Evolutionary conservation across 1,140 invertebrate species (phyloP).

Genomic region (Marisa cornuarietis): DNA sequence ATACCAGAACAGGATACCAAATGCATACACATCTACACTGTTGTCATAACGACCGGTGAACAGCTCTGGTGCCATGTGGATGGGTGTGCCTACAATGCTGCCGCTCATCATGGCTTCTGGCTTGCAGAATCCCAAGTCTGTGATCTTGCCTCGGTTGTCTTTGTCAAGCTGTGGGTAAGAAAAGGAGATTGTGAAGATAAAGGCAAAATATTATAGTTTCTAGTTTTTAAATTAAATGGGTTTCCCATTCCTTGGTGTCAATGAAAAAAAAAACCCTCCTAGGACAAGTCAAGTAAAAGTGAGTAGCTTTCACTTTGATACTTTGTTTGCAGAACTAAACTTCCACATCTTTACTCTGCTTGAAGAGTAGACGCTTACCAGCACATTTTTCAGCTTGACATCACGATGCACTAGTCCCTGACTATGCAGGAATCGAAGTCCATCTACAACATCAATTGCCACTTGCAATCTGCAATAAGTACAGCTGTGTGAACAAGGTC

Average conservation of each 20-base stretch:
- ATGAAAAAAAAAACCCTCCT: too few relatives aligned
- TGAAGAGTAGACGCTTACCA: constrained; percentile 68
- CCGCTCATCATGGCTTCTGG: constrained; percentile 91
- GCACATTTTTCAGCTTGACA: constrained; percentile 90
- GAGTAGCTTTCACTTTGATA: too few relatives aligned
- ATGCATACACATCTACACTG: constrained; percentile 89
- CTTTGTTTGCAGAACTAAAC: too few relatives aligned
- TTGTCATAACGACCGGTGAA: constrained; percentile 81
- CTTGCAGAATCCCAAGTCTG: constrained; percentile 91
- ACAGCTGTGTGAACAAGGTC: too few relatives aligned
- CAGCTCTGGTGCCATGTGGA: constrained; percentile 93
- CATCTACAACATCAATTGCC: constrained; percentile 77
- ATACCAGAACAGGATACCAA: constrained; percentile 92
- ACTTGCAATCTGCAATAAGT: constrained; percentile 70
- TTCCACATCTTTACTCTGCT: too few relatives aligned
- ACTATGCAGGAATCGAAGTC: constrained; percentile 86
- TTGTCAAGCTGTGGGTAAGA: constrained; percentile 72
- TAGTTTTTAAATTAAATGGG: too few relatives aligned
- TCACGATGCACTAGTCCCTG: constrained; percentile 87
- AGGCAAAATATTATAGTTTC: too few relatives aligned
- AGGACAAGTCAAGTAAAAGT: too few relatives aligned
- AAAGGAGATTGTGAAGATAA: too few relatives aligned
- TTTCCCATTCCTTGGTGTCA: too few relatives aligned
- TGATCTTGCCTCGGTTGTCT: constrained; percentile 81
- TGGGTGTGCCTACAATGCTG: constrained; percentile 78